Conservation (phyloP, 2,797 vertebrate genomes). For the Lepilemur ruficaudatus region DNA sequence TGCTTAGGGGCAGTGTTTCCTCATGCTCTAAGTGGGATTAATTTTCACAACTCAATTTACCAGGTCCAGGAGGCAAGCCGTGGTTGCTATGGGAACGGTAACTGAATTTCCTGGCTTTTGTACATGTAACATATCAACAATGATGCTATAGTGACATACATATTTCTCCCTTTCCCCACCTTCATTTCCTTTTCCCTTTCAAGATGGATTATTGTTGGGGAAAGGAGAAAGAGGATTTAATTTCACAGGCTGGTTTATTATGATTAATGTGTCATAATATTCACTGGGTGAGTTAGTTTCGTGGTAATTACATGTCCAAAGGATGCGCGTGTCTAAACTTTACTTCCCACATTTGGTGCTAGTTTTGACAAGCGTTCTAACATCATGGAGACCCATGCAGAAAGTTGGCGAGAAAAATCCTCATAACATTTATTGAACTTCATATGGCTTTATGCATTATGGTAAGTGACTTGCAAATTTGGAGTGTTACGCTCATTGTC, state of each 20-base stretch:
- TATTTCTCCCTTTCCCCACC: not conserved
- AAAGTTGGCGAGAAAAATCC: not conserved
- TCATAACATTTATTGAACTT: not conserved
- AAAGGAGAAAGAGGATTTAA: not conserved
- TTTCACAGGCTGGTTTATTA: not conserved
- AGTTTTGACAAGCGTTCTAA: not conserved
- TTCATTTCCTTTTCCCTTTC: constrained; percentile 1
- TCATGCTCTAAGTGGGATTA: constrained; percentile 23
- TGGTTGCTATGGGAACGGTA: constrained; percentile 61
- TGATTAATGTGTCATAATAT: not conserved
- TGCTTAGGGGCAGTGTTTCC: not conserved
- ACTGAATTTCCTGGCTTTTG: constrained; percentile 48
- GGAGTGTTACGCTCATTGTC: not conserved
- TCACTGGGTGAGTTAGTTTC: not conserved
- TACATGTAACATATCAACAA: not conserved
- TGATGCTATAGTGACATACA: not conserved
- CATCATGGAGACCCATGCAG: not conserved
- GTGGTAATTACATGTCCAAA: not conserved
- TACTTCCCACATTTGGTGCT: not conserved
- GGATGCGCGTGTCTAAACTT: not conserved
- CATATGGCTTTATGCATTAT: not conserved
- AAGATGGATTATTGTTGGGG: not conserved
- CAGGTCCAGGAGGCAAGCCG: constrained; percentile 24
- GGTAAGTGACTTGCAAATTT: not conserved
- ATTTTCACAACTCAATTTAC: constrained; percentile 67